Base-by-base conservation (phyloP, 1,140 invertebrate species). In the Apis mellifera region DNA sequence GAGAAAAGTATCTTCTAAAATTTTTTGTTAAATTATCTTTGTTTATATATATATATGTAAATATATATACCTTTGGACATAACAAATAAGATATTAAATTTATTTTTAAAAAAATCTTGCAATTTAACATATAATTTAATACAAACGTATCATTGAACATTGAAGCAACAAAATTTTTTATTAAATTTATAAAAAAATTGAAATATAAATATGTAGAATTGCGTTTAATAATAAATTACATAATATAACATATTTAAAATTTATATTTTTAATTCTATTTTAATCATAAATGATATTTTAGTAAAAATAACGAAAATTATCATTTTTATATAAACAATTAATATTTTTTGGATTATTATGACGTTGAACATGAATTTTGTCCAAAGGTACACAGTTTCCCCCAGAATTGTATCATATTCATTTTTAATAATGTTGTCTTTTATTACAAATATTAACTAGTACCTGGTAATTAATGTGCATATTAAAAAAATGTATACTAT, bases 381-480 rank as follows among this genome's bases (percentile, higher is more conserved):
- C 70, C 70, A 55, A 74, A 80, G 78, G 77, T 79, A 80, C 59
- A 19, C 11, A 64, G 17, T 80, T 54, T 54, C 26, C 32, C 48
- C 21, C 17, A 79, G 21, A 78, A 23, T 52, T 71, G 76, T 66
- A 77, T 50, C 32, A 62, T 71, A 54, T 79, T 50, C 11, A 71
- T 23, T 68, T 21, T 17, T 64, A 79, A 19, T 8, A 42, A 73
- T 73, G 48, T 73, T 65, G 11, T 73, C 7, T 65, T 80, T n/a
- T 73, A 32, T 73, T 65, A 50, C 70, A 80, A 74, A 80, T 60
- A 80, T 80, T 74, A 74, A 80, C 60, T 73, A 80, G 78, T 80
- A 80, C 78, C 78, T 80, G 78, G 78, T 74, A 57, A 80, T 64
- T 74, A 80, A 52, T 50, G 52, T 17, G 59, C 78, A 80, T 74